Percentiles rank a stretch among this genome's conserved stretches.
These are phyloP conservation scores for Lepus oiostolus DNA, from an alignment of 2,797 vertebrate species.

Conservation along the genomic window DNA sequence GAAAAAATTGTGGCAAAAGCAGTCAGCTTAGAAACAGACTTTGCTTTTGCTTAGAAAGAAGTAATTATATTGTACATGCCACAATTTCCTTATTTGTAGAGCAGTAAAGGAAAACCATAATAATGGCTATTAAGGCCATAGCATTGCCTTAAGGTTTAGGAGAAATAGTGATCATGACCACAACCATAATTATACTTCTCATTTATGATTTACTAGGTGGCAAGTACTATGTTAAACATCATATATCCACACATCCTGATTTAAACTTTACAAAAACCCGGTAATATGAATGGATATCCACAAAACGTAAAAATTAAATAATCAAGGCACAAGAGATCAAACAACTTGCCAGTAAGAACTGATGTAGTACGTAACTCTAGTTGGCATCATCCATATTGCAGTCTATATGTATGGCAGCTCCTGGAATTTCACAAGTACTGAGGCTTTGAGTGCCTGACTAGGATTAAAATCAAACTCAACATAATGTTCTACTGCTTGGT, in stretches of 20 bases:
- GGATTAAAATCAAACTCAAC: background rate
- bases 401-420: accelerated
- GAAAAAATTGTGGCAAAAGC: background rate
- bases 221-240: background rate
- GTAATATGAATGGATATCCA: background rate
- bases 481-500: background rate
- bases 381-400: background rate
- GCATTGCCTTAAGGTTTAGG: background rate
- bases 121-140: background rate
- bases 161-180: background rate
- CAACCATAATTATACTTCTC: background rate
- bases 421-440: accelerated
- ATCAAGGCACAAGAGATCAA: background rate
- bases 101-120: background rate
- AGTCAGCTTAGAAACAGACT: background rate
- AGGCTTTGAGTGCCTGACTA: background rate
- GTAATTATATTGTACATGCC: background rate
- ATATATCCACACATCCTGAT: background rate
- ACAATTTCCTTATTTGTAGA: background rate
- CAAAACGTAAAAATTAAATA: background rate
- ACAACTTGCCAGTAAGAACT: background rate
- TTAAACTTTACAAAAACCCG: conserved; percentile 13
- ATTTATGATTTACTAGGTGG: background rate
- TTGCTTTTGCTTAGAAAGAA: conserved; percentile 17
- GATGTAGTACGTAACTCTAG: background rate